Percentiles rank a stretch among this genome's conserved stretches.
phyloP scores from a whole-genome alignment of 2,888 invertebrate species.

The Sminthurides aquaticus region DNA sequence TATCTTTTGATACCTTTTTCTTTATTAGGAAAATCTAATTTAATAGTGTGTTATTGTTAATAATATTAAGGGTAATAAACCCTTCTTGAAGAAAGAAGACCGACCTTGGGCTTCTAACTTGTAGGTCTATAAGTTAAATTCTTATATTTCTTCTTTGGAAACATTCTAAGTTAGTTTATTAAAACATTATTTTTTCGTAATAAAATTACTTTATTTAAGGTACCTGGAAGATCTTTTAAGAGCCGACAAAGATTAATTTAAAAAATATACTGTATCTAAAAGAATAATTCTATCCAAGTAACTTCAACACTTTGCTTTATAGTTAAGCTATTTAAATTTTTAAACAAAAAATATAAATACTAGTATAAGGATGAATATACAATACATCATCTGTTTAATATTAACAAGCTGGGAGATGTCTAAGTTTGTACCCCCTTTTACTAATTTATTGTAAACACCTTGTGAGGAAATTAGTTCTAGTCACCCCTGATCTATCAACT shows the following conservation, averaged over 20 bases:
- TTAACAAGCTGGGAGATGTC: constrained; percentile 51
- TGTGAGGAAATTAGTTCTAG: constrained; percentile 51
- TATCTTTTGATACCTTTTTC: constrained; percentile 47
- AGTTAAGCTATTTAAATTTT: constrained; percentile 44
- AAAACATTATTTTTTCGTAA: constrained; percentile 62
- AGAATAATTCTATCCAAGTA: constrained; percentile 43
- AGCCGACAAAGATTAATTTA: no score
- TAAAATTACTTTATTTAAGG: no score
- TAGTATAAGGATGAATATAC: constrained; percentile 42
- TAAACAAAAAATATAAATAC: constrained; percentile 39
- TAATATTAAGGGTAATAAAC: constrained; percentile 53
- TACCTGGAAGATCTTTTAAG: no score
- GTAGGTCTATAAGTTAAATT: constrained; percentile 51
- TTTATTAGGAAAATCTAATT: constrained; percentile 55
- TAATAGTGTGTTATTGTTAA: constrained; percentile 61
- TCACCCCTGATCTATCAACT: constrained; percentile 51
- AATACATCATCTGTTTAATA: constrained; percentile 18
- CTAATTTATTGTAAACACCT: constrained; percentile 44
- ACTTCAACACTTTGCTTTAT: constrained; percentile 51
- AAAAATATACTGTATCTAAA: constrained; percentile 45
- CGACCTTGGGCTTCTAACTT: constrained; percentile 60
- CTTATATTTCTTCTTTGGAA: constrained; percentile 51
- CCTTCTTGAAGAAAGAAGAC: constrained; percentile 56
- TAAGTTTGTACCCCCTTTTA: constrained; percentile 46
- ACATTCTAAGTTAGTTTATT: constrained; percentile 60